Base-by-base conservation (phyloP, 2,888 invertebrate genomes). In the Drosophila borborema region DNA sequence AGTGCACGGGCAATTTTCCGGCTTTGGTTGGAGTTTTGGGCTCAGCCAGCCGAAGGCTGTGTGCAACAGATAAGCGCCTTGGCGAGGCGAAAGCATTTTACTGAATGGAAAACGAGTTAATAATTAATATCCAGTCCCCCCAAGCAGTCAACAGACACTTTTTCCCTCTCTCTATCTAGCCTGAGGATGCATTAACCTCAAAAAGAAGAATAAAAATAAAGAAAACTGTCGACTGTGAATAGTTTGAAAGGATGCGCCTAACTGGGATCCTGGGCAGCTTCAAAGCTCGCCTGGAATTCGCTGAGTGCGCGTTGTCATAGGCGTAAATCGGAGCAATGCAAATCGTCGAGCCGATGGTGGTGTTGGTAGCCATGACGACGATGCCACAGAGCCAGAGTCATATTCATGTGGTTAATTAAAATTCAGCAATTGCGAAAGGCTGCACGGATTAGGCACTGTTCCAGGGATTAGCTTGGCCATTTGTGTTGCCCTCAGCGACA, bases 181-280 rank as follows among this genome's bases (percentile, higher is more conserved):
- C 89, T 66, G 60, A 85, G 86, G 86, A 85, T 86, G 82, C 86
- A 89, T 86, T 86, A 89, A 86, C 86, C 86, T 86, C 89, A 89
- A 86, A 81, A 71, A 36, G 0, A 53, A 36, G 20, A 36, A 0
- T 59, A 38, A 76, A 76, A 63, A 51, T 62, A 53, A 54, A 58
- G 12, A 55, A 48, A 49, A 40, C 48, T 46, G 20, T 55, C 41
- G 41, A 16, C 41, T 41, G 40, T 55, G 55, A 55, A 55, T 55
- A 55, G 55, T 55, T 55, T 55, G 41, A 55, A 55, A 31, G 40
- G 55, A n/a, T n/a, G 28, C 10, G 49, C 10, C 49, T n/a, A 49
- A 49, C 31, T n/a, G 49, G 49, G 20, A 31, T 6, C 7, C 20
- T 2, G 20, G 20, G 14, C 7, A 28, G 48, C 31, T 51, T 49